phyloP scores from a whole-genome alignment of 2,113 vertebrate species.

The Leucosticte australis region DNA sequence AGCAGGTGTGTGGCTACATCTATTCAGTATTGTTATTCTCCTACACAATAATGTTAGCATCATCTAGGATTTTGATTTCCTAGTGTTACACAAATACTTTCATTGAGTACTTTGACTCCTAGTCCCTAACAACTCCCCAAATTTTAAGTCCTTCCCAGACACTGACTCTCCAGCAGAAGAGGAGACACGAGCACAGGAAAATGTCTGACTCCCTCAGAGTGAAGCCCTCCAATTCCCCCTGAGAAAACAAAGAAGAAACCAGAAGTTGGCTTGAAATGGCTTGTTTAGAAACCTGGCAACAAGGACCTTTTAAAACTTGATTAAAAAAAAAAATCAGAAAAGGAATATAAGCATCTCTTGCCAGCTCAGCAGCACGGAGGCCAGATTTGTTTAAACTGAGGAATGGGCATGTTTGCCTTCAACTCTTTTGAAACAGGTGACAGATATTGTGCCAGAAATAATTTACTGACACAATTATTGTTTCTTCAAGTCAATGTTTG shows the following conservation, averaged over 20 bases:
- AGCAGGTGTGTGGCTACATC: neutral
- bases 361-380: conserved; percentile 25
- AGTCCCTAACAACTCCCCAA: neutral
- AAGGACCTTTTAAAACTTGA: neutral
- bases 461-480: conserved; percentile 36
- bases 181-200: neutral
- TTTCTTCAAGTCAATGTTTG: conserved; percentile 18
- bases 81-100: neutral
- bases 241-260: neutral
- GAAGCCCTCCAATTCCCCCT: neutral
- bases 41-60: neutral
- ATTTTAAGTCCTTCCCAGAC: neutral
- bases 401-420: conserved; percentile 39
- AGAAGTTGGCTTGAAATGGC: neutral
- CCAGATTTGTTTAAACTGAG: conserved; percentile 43
- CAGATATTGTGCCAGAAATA: conserved; percentile 47
- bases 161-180: neutral
- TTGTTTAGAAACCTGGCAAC: neutral
- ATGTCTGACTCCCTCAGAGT: neutral
- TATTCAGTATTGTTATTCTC: neutral
- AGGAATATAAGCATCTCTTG: neutral
- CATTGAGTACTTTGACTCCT: neutral
- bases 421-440: conserved; percentile 13
- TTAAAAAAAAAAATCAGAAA: neutral
- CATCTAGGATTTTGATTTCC: neutral